Conservation (phyloP, 2,797 vertebrate species). For the Cygnus olor region DNA sequence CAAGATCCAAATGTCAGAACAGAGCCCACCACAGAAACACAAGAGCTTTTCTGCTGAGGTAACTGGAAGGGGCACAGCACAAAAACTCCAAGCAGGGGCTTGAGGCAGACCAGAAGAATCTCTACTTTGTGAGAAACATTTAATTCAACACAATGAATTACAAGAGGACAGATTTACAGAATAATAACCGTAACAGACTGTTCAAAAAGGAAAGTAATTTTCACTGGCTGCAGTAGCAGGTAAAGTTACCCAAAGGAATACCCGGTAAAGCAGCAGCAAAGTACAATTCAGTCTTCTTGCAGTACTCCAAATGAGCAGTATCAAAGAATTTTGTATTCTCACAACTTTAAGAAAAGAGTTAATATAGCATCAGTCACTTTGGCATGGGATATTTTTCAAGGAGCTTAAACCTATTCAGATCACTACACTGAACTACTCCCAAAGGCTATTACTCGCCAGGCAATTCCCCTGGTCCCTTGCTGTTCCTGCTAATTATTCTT, state of each 20-base stretch:
- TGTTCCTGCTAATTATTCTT: background rate
- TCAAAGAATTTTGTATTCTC: background rate
- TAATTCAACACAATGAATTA: constrained; percentile 67
- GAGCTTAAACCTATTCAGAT: background rate
- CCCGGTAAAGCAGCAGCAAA: background rate
- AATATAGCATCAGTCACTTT: background rate
- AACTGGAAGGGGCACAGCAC: background rate
- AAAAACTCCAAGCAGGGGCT: background rate
- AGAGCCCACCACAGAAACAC: background rate
- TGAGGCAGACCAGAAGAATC: background rate
- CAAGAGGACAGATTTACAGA: constrained; percentile 62
- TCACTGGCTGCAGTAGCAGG: constrained; percentile 14
- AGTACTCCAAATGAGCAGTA: constrained; percentile 38
- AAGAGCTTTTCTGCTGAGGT: background rate
- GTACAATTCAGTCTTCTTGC: constrained; percentile 29
- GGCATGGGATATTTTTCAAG: constrained; percentile 15
- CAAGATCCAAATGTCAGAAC: background rate
- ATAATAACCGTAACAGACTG: constrained; percentile 37
- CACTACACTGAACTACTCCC: constrained; percentile 23
- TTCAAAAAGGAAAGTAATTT: constrained; percentile 42
- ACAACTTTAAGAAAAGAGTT: background rate
- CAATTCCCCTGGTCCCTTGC: background rate
- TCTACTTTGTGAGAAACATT: constrained; percentile 63
- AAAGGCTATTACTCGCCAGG: background rate
- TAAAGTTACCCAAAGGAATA: background rate